Base-by-base conservation (phyloP, 2,797 vertebrate genomes). In the Falco biarmicus region DNA sequence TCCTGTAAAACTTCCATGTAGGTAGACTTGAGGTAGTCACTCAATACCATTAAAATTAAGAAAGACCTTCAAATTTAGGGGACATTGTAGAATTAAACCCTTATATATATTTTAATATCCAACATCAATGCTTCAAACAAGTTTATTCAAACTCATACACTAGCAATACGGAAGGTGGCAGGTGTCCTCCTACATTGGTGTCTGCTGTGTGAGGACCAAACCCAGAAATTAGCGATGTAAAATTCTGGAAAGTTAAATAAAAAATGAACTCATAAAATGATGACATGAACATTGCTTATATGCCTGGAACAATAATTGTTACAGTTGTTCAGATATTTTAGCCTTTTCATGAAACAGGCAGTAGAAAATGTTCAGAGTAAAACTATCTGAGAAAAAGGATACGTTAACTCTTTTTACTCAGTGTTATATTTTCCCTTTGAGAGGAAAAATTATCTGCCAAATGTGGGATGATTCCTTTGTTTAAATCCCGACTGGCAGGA, bases 401-500 rank as follows among this genome's bases (percentile, higher is more conserved):
- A 63, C 9, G 22, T 64, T 39, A 88, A 34, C 6, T 66, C 28
- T 71, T 89, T 92, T 59, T 13, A 65, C 17, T 66, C 48, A 17
- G 5, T 56, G 20, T 80, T 96, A 56, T 56, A 25, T 50, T 95
- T 90, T 77, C 13, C 19, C 20, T 87, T 61, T 11, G 34, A 90
- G 74, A 91, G 92, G 11, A 45, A 93, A 60, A 88, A 70, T 90
- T 85, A 28, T 50, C 82, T 77, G 76, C 31, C 51, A 93, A 85
- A 71, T 21, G 25, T 51, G 22, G 29, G 61, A 81, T 41, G 18
- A 69, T 32, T 78, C 32, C 8, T 80, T 94, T 74, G 20, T 95
- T 96, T 95, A 85, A 84, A 90, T 84, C 59, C 48, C 90, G 45
- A 78, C 50, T 84, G 51, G 19, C 59, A 87, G 73, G 13, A 39